Evolutionary conservation across 2,888 invertebrate genomes (phyloP).

Genomic region (Drosophila tripunctata): DNA sequence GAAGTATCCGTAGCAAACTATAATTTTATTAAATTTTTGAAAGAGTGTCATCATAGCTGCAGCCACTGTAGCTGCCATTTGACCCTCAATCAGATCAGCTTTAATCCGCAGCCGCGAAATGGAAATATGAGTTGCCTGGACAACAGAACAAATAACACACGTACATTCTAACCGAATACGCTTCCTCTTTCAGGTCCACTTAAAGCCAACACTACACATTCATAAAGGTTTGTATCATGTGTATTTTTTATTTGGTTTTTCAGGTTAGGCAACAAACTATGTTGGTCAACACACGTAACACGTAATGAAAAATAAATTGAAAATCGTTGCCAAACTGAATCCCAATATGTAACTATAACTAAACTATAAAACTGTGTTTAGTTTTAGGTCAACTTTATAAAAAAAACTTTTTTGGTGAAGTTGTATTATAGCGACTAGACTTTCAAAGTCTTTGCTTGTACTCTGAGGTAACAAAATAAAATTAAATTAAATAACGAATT

Average conservation of each 20-base stretch:
- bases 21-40: neutral
- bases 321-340: constrained; percentile 29
- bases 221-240: constrained; percentile 12
- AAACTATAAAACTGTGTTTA: constrained; percentile 26
- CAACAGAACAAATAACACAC: constrained; percentile 30
- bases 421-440: too few relatives aligned
- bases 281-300: constrained; percentile 30
- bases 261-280: constrained; percentile 32
- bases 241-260: neutral
- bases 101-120: constrained; percentile 64
- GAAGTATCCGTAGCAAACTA: too few relatives aligned
- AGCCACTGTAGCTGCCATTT: neutral
- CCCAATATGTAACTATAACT: constrained; percentile 16
- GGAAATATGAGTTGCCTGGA: constrained; percentile 61
- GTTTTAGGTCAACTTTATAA: constrained; percentile 32
- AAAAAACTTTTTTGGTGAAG: too few relatives aligned
- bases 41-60: neutral
- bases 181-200: neutral
- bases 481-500: too few relatives aligned
- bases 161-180: constrained; percentile 3
- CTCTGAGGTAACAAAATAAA: too few relatives aligned
- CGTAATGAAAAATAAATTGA: constrained; percentile 63
- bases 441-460: too few relatives aligned
- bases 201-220: constrained; percentile 19
- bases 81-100: constrained; percentile 37